Evolutionary conservation across 2,113 vertebrate genomes (phyloP).

Genomic region (Sinocyclocheilus maitianheensis): DNA sequence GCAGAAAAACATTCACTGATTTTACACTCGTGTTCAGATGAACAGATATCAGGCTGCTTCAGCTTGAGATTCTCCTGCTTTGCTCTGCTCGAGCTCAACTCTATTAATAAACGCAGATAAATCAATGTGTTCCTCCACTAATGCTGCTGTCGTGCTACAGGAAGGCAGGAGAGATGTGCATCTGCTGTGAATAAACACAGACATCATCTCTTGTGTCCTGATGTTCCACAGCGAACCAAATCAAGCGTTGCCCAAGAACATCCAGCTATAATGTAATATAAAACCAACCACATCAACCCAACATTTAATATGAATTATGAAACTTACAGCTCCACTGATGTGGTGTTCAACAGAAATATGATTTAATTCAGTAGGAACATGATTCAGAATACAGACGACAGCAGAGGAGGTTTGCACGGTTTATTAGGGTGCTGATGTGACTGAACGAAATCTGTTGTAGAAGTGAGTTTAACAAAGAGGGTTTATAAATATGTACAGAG

Average conservation of each 20-base stretch:
- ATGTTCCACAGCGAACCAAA: not conserved
- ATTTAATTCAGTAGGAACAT: too few species aligned
- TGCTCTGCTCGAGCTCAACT: not conserved
- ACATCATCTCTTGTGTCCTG: not conserved
- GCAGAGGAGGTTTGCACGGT: not conserved
- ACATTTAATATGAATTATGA: too few species aligned
- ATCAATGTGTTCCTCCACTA: not conserved
- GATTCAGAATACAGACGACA: not conserved
- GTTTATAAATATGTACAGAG: constrained; percentile 61
- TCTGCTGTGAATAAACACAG: not conserved
- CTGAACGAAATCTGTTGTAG: constrained; percentile 48
- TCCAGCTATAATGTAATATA: not conserved
- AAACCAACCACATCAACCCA: too few species aligned
- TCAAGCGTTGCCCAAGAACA: not conserved
- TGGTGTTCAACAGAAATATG: not conserved
- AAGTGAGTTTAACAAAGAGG: constrained; percentile 52
- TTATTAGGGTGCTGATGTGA: constrained; percentile 50
- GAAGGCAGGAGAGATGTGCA: not conserved
- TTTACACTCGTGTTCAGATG: not conserved
- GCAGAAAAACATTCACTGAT: not conserved
- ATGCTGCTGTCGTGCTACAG: not conserved
- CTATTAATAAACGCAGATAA: constrained; percentile 10
- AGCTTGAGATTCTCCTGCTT: not conserved
- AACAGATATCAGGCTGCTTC: not conserved
- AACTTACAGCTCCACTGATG: not conserved